A percentile compares a stretch with the other conserved stretches of the same genome.
Evolutionary conservation across 2,797 vertebrate species (phyloP).

Genomic region (Spatula versicolor): DNA sequence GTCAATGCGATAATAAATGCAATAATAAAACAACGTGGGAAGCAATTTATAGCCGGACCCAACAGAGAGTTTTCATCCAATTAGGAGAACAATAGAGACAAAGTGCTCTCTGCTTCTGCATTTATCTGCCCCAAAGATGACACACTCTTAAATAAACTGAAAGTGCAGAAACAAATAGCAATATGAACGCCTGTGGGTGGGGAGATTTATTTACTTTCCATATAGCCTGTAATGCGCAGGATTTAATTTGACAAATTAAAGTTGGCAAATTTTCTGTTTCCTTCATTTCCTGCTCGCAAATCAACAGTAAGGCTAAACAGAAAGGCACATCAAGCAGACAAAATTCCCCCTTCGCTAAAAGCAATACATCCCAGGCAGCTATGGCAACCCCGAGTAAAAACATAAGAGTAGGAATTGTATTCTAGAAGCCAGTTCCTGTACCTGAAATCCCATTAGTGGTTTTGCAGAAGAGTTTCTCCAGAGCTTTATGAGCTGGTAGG

Average conservation of each 20-base stretch:
- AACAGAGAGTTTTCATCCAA: background rate
- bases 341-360: background rate
- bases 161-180: conserved; percentile 27
- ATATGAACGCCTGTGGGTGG: conserved; percentile 16
- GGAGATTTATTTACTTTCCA: background rate
- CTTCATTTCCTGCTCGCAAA: background rate
- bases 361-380: background rate
- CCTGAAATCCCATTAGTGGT: background rate
- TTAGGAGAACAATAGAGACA: background rate
- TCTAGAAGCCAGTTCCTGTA: background rate
- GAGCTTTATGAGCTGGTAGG: background rate
- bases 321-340: background rate
- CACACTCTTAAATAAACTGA: conserved; percentile 35
- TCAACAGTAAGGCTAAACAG: background rate
- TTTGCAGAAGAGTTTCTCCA: background rate
- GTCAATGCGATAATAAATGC: background rate
- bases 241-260: conserved; percentile 17
- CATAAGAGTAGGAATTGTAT: background rate
- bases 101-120: background rate
- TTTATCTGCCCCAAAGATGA: conserved; percentile 26
- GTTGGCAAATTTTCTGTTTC: conserved; percentile 29
- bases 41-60: conserved; percentile 26
- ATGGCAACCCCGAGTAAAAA: background rate
- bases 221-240: background rate
- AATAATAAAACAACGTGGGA: background rate